Evolutionary conservation across 2,113 vertebrate species (phyloP).

Genomic region (Archilochus colubris): DNA sequence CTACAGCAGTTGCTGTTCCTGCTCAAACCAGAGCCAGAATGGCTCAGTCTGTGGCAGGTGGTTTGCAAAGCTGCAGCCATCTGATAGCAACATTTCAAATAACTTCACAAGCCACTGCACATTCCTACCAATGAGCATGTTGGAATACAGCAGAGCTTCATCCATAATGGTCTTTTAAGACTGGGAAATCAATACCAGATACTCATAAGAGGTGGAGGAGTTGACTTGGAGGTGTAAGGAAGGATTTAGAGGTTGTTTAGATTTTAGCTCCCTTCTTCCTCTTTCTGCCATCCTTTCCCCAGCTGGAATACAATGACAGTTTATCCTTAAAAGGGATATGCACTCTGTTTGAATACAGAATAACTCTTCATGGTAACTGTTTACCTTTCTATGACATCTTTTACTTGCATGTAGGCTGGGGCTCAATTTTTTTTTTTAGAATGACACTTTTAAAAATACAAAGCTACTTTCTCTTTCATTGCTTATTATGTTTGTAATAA

Average conservation of each 20-base stretch:
- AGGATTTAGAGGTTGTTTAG: not conserved
- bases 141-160: not conserved
- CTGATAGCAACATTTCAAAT: slow-evolving; percentile 12
- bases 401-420: not conserved
- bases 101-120: not conserved
- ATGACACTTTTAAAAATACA: not conserved
- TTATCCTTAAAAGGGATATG: not conserved
- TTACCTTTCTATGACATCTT: not conserved
- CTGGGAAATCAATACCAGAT: not conserved
- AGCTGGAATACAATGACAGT: not conserved
- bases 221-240: not conserved
- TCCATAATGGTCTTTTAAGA: not conserved
- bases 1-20: not conserved
- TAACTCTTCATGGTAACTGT: not conserved
- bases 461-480: not conserved
- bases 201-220: not conserved
- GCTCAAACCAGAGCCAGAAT: not conserved
- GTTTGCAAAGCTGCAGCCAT: slow-evolving; percentile 34
- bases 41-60: not conserved
- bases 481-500: not conserved
- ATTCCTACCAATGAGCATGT: not conserved
- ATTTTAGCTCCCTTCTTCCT: not conserved
- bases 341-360: not conserved
- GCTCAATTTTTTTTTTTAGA: not conserved
- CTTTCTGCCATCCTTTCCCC: rapidly evolving